Percentiles rank a stretch among this genome's conserved stretches.
phyloP scores from a whole-genome alignment of 2,113 vertebrate species.

The Xenus cinereus region DNA sequence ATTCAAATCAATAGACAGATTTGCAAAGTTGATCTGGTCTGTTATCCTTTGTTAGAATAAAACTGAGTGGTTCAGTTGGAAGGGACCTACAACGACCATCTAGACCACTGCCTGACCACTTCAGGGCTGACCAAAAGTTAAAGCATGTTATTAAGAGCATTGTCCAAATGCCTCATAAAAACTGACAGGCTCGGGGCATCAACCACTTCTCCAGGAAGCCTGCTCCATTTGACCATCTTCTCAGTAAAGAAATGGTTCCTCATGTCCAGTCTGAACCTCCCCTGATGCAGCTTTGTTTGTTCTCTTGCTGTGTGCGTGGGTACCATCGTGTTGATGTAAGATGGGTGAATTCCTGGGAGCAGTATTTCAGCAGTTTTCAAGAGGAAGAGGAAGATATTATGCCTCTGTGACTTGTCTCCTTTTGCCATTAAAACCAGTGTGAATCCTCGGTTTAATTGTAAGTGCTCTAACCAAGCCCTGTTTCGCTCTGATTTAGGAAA shows the following conservation, averaged over 20 bases:
- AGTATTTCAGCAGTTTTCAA: neutral
- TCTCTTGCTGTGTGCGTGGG: neutral
- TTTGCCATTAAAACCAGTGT: neutral
- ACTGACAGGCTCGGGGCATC: too few species aligned
- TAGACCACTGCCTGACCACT: neutral
- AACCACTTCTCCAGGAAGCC: neutral
- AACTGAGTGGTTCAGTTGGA: neutral
- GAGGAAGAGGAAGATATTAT: neutral
- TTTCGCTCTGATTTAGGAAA: neutral
- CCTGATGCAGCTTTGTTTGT: neutral
- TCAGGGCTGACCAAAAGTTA: neutral
- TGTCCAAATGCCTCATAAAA: neutral
- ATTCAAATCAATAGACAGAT: neutral
- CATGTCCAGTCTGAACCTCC: neutral
- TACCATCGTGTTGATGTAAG: neutral
- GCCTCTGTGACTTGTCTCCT: neutral
- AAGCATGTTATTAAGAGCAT: neutral
- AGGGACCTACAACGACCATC: neutral
- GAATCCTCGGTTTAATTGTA: neutral
- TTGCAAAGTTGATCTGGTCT: neutral
- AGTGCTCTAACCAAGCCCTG: neutral
- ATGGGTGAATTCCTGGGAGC: neutral
- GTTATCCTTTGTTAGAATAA: neutral
- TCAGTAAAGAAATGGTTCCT: neutral
- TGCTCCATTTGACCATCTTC: neutral